Conservation (phyloP, 2,113 vertebrate species). For the Salvelinus sp. region DNA sequence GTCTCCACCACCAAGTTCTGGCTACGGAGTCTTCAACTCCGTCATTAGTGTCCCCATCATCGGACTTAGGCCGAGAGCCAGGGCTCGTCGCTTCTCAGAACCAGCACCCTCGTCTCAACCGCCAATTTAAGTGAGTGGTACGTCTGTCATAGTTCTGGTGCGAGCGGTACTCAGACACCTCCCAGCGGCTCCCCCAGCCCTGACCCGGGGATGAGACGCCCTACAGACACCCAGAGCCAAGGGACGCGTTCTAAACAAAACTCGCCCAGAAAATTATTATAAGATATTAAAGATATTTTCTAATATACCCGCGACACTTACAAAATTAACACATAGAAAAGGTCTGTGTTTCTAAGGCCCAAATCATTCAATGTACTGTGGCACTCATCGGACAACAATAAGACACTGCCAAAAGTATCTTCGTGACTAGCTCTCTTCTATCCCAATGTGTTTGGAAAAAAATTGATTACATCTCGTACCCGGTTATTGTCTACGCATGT, state of each 20-base stretch:
- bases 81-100: conserved; percentile 77
- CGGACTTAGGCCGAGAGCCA: conserved; percentile 88
- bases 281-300: conserved; percentile 28
- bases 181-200: conserved; percentile 76
- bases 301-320: conserved; percentile 21
- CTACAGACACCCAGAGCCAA: conserved; percentile 68
- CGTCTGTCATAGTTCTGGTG: conserved; percentile 87
- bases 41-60: conserved; percentile 89
- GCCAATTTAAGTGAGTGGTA: conserved; percentile 96
- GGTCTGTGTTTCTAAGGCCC: conserved; percentile 56
- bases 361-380: conserved; percentile 45
- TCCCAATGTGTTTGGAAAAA: conserved; percentile 42
- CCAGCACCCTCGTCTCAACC: conserved; percentile 78
- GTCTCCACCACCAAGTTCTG: conserved; percentile 92
- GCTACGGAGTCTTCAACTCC: conserved; percentile 92
- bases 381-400: conserved; percentile 44
- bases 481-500: no score
- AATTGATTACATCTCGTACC: conserved; percentile 34
- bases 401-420: conserved; percentile 5
- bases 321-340: conserved; percentile 41
- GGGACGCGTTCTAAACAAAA: conserved; percentile 68
- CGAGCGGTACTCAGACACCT: conserved; percentile 73
- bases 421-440: conserved; percentile 43
- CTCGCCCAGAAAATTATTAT: neutral
- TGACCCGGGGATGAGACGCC: conserved; percentile 70